Percentiles rank a stretch among this genome's conserved stretches.
These are phyloP conservation scores for Acanthurus leucopareius DNA, from an alignment of 2,797 vertebrate species.

Conservation along the genomic window DNA sequence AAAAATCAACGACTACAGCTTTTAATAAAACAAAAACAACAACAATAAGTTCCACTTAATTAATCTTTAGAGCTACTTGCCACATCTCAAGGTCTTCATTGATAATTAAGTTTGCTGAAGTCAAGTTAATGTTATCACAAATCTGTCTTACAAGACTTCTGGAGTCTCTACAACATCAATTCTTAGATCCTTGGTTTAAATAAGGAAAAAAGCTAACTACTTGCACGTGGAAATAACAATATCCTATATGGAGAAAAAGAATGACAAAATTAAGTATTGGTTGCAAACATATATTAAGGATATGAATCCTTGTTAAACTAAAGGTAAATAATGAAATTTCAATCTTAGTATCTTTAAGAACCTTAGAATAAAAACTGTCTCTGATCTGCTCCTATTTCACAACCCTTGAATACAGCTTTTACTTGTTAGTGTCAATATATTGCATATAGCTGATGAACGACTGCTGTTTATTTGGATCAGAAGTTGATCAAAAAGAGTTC, in stretches of 20 bases:
- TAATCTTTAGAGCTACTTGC: neutral
- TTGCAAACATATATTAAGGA: neutral
- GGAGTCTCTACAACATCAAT: neutral
- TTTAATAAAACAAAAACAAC: too few relatives aligned
- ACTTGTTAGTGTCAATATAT: neutral
- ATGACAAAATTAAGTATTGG: neutral
- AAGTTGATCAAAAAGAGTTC: neutral
- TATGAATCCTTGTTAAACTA: too few relatives aligned
- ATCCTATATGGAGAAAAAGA: neutral
- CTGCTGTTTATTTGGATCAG: slow-evolving; percentile 5
- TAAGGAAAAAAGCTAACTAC: too few relatives aligned
- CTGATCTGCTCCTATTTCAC: too few relatives aligned
- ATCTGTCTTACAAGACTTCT: neutral
- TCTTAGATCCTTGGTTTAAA: neutral
- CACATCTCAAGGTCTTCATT: neutral
- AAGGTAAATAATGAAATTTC: too few relatives aligned
- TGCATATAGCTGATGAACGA: neutral
- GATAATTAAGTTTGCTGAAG: neutral
- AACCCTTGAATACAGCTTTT: neutral
- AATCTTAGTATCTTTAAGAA: too few relatives aligned
- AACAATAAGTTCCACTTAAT: too few relatives aligned
- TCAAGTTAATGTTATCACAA: neutral
- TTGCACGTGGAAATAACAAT: too few relatives aligned
- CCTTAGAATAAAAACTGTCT: too few relatives aligned
- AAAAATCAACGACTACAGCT: too few relatives aligned